A percentile compares a stretch with the other conserved stretches of the same genome.
phyloP scores from a whole-genome alignment of 2,113 vertebrate species.

The Corydoras maculifer region DNA sequence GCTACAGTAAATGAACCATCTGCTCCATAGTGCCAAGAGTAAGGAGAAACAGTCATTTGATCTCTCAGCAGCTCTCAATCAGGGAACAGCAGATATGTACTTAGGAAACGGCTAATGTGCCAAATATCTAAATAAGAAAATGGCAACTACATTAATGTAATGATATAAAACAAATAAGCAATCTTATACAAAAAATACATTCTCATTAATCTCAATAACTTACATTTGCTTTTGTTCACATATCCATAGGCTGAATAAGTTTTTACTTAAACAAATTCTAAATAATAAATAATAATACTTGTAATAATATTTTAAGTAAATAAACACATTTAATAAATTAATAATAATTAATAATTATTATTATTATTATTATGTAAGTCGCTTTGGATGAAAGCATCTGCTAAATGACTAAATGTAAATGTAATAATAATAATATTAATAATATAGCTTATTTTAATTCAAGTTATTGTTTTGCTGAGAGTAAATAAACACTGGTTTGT shows the following conservation, averaged over 20 bases:
- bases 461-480: not conserved
- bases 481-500: conserved; percentile 4
- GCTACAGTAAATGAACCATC: conserved; percentile 46
- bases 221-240: not conserved
- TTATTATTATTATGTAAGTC: too few relatives aligned
- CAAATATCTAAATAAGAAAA: conserved; percentile 17
- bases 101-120: conserved; percentile 31
- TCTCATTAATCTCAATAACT: not conserved
- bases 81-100: conserved; percentile 24
- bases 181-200: not conserved
- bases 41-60: conserved; percentile 29
- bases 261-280: too few relatives aligned
- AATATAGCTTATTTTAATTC: conserved; percentile 7
- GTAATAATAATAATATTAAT: not conserved
- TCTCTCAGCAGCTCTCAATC: conserved; percentile 25
- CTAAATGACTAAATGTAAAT: too few relatives aligned
- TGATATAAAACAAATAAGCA: not conserved
- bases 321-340: not conserved
- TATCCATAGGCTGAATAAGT: not conserved
- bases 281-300: too few relatives aligned
- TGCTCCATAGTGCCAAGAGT: conserved; percentile 30
- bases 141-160: not conserved
- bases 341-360: not conserved
- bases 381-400: too few relatives aligned
- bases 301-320: too few relatives aligned